These are phyloP conservation scores for Myotis myotis DNA, from an alignment of 2,797 vertebrate species.

Conservation along the genomic window DNA sequence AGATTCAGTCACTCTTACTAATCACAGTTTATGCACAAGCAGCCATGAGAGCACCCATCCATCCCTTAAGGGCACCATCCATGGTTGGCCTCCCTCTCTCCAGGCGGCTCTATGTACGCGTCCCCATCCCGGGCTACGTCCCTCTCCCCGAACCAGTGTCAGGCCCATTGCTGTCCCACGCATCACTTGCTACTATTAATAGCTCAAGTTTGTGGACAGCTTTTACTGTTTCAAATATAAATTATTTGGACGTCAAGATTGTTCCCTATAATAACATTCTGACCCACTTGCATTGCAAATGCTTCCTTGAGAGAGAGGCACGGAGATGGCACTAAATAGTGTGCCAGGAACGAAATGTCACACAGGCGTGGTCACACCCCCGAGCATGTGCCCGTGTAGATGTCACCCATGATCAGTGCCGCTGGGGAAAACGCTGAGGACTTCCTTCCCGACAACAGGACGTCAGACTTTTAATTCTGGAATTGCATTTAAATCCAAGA, in stretches of 20 bases:
- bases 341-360: not conserved
- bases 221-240: conserved; percentile 64
- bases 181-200: conserved; percentile 40
- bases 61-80: not conserved
- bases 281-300: not conserved
- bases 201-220: conserved; percentile 25
- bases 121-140: not conserved
- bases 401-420: not conserved
- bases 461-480: not conserved
- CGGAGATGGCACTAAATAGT: not conserved
- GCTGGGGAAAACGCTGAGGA: not conserved
- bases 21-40: not conserved
- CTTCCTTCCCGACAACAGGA: conserved; percentile 27
- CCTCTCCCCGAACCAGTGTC: not conserved
- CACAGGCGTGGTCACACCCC: not conserved
- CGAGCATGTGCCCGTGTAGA: not conserved
- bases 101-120: not conserved
- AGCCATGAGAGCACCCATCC: not conserved
- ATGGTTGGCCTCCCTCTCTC: not conserved
- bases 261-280: not conserved
- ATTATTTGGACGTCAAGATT: conserved; percentile 41
- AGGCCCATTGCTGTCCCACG: not conserved
- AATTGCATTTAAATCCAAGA: not conserved
- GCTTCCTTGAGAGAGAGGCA: not conserved
- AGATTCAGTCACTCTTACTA: not conserved